A percentile compares a stretch with the other conserved stretches of the same genome.
phyloP scores from a whole-genome alignment of 37 sponge, comb jelly and placozoan genomes.

The Agelas oroides region DNA sequence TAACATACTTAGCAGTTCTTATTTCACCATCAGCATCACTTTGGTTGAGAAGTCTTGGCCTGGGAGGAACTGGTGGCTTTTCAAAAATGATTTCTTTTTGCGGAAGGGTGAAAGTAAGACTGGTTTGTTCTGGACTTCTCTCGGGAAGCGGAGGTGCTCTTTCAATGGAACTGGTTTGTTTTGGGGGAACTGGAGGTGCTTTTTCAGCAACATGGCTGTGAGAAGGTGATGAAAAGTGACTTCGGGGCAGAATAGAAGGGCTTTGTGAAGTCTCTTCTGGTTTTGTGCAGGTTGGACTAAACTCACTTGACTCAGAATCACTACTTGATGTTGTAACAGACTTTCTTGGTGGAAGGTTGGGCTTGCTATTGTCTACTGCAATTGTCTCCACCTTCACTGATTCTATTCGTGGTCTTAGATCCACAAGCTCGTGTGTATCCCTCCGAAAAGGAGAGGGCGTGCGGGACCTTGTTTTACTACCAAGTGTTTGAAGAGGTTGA shows the following conservation, averaged over 20 bases:
- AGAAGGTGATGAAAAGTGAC: not conserved
- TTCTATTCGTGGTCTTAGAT: not conserved
- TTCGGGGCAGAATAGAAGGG: no score
- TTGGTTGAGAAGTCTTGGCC: constrained; percentile 20
- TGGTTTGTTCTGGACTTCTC: not conserved
- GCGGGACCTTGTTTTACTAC: not conserved
- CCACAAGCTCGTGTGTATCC: not conserved
- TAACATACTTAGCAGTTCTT: not conserved
- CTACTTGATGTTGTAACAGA: no score
- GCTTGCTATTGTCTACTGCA: no score
- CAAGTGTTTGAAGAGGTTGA: not conserved
- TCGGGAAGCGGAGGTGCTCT: not conserved
- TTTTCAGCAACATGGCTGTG: not conserved
- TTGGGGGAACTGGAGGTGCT: not conserved
- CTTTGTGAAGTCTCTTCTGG: not conserved
- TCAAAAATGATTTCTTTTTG: constrained; percentile 19
- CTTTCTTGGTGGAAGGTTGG: no score
- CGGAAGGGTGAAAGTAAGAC: constrained; percentile 21
- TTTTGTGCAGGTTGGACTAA: not conserved
- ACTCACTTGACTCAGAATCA: not conserved
- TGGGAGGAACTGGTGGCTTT: constrained; percentile 32
- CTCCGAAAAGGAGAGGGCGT: not conserved
- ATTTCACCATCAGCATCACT: not conserved
- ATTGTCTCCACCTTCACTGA: not conserved
- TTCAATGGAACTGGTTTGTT: not conserved